A percentile compares a stretch with the other conserved stretches of the same genome.
These are phyloP conservation scores for Holothuria glaberrima DNA, from an alignment of 35 echinoderm and acorn worm species.

Conservation along the genomic window DNA sequence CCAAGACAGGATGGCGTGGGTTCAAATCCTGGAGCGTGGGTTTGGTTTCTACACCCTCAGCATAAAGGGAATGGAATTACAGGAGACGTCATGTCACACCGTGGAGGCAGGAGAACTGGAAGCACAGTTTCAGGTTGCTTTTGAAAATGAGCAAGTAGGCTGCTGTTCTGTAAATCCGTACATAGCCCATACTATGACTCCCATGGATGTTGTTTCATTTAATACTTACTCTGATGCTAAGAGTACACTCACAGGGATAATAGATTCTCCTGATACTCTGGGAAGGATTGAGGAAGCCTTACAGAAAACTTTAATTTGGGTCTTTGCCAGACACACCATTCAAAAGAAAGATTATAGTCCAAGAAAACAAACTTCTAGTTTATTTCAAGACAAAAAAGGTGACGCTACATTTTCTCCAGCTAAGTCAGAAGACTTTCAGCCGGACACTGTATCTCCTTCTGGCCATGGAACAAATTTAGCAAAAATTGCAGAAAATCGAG, in stretches of 20 bases:
- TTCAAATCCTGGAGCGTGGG: slow-evolving; percentile 89
- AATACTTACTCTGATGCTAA: slow-evolving; percentile 93
- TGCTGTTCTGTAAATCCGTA: slow-evolving; percentile 76
- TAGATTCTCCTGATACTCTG: slow-evolving; percentile 87
- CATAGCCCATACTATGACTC: slow-evolving; percentile 74
- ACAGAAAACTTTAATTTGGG: slow-evolving; percentile 79
- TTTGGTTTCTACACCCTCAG: slow-evolving; percentile 88
- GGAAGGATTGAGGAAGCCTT: slow-evolving; percentile 75
- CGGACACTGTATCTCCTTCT: neutral
- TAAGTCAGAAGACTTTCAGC: neutral
- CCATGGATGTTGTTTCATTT: slow-evolving; percentile 80
- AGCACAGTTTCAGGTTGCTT: slow-evolving; percentile 85
- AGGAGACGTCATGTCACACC: slow-evolving; percentile 98
- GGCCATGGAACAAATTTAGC: slow-evolving; percentile 4
- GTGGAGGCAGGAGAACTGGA: slow-evolving; percentile 86
- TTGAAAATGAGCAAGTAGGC: slow-evolving; percentile 52
- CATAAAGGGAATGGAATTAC: slow-evolving; percentile 94
- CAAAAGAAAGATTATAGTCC: slow-evolving; percentile 57
- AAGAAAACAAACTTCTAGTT: slow-evolving; percentile 16
- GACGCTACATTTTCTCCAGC: slow-evolving; percentile 1
- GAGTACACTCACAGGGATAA: slow-evolving; percentile 90
- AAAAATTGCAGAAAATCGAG: neutral
- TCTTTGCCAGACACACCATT: slow-evolving; percentile 73
- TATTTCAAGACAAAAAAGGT: neutral
- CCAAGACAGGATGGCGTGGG: slow-evolving; percentile 97